These are phyloP conservation scores for Hypothenemus hampei DNA, from an alignment of 1,140 invertebrate species.

Conservation along the genomic window DNA sequence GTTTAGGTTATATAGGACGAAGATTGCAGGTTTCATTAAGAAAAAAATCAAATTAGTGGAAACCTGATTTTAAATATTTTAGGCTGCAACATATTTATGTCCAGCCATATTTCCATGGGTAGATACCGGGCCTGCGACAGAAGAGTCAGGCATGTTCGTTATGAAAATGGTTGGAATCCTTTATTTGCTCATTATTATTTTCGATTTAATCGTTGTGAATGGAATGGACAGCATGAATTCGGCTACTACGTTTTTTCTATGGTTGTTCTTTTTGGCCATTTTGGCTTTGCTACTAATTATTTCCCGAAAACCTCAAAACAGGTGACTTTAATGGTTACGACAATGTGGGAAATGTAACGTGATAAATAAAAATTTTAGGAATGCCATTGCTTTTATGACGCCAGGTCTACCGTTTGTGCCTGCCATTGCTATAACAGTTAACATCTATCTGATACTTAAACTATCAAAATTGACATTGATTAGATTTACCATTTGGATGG, in stretches of 20 bases:
- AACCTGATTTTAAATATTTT: too few relatives aligned
- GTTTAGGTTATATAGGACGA: conserved; percentile 55
- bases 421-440: conserved; percentile 80
- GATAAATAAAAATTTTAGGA: conserved; percentile 50
- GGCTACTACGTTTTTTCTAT: conserved; percentile 64
- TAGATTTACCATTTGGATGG: conserved; percentile 90
- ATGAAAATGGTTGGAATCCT: conserved; percentile 82
- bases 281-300: conserved; percentile 74
- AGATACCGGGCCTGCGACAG: conserved; percentile 78
- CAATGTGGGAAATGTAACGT: not conserved
- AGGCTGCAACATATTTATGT: conserved; percentile 73
- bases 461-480: conserved; percentile 83
- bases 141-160: conserved; percentile 77
- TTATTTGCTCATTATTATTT: conserved; percentile 73
- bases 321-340: conserved; percentile 50
- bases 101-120: conserved; percentile 85
- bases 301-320: conserved; percentile 87
- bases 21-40: conserved; percentile 45
- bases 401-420: conserved; percentile 86
- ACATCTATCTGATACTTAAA: conserved; percentile 90
- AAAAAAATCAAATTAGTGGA: conserved; percentile 3
- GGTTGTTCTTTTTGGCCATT: conserved; percentile 69
- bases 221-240: conserved; percentile 65
- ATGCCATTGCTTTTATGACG: conserved; percentile 76
- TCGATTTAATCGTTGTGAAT: conserved; percentile 78